Percentiles rank a stretch among this genome's conserved stretches.
Conservation (phyloP, 2,113 vertebrate species). For the Syngnathus floridae region DNA sequence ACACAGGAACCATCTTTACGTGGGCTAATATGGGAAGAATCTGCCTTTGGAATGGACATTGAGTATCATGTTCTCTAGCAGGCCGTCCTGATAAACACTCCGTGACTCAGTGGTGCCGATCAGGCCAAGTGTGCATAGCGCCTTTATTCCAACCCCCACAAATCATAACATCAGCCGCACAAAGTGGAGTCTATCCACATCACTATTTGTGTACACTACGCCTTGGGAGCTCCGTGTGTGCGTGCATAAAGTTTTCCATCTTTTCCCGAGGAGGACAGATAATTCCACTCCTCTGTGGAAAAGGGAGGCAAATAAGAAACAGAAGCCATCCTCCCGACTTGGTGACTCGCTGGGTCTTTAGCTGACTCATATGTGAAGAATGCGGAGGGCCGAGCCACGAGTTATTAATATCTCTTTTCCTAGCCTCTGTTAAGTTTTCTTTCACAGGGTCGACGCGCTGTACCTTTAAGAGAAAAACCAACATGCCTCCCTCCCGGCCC, state of each 20-base stretch:
- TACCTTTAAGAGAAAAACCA: constrained; percentile 58
- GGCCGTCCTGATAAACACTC: constrained; percentile 58
- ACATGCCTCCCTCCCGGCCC: constrained; percentile 29
- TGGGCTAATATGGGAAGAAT: too few relatives aligned
- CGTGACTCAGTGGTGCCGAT: constrained; percentile 65
- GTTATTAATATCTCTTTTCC: constrained; percentile 77
- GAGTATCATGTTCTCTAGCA: neutral
- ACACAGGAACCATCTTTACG: neutral
- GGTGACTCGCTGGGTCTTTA: constrained; percentile 30
- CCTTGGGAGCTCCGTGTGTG: constrained; percentile 8
- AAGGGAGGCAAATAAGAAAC: constrained; percentile 70
- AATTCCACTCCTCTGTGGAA: constrained; percentile 63
- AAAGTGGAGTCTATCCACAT: neutral
- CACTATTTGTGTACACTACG: constrained; percentile 19
- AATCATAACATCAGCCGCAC: constrained; percentile 15
- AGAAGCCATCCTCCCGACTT: constrained; percentile 48
- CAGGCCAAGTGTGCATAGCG: constrained; percentile 64
- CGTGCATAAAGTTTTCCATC: constrained; percentile 14
- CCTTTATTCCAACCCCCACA: constrained; percentile 57
- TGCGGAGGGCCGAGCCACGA: constrained; percentile 62
- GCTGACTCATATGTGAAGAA: constrained; percentile 72
- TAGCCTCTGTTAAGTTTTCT: constrained; percentile 65
- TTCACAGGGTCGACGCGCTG: constrained; percentile 52
- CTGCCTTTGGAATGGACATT: neutral
- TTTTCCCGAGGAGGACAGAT: constrained; percentile 35